Evolutionary conservation across 1,140 invertebrate genomes (phyloP), one percentile per base, ranked within the genome.

Genomic region (Drosophila parabipectinata): DNA sequence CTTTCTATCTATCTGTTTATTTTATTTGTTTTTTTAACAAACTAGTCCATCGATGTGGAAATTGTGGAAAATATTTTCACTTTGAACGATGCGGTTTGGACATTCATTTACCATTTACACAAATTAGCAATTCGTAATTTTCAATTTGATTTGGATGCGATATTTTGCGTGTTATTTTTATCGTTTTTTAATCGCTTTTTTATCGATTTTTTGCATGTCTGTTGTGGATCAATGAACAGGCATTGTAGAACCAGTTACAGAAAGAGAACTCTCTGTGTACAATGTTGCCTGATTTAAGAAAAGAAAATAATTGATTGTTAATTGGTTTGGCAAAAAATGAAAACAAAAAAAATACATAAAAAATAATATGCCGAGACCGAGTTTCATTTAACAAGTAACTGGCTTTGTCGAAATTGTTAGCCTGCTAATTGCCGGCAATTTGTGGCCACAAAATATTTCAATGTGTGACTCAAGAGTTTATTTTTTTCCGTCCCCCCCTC

Each of bases 121-220:
- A 51, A 64, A 84, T 79, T 61, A 51, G 67, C 37, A 47, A 77
- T 78, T 71, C 55, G 78, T 75, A 77, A 75, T 82, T 84, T 87
- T 66, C 64, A 71, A 87, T 83, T 77, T 71, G 37, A 28, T 28
- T 28, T 28, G 26, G 26, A 28, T 6, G 26, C 26, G 26, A 21
- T 56, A 32, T 58, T 60, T 56, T 55, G 53, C 34, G 37, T 53
- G 55, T 28, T 18, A 18, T 44, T 44, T 44, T 44, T 18, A 15
- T 44, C 15, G 15, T 15, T 15, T 44, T 44, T 44, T 18, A 14
- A 44, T 44, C 41, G 41, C 4, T 15, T 44, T 44, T 10, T 18
- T 15, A 44, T 44, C 41, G 15, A 44, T 37, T 37, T 37, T 37
- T 37, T 37, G 9, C 34, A 37, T 37, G 9, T 2, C 14, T 44